These are phyloP conservation scores for Brachionus manjavacas DNA, from an alignment of 1,140 invertebrate species.

Conservation along the genomic window DNA sequence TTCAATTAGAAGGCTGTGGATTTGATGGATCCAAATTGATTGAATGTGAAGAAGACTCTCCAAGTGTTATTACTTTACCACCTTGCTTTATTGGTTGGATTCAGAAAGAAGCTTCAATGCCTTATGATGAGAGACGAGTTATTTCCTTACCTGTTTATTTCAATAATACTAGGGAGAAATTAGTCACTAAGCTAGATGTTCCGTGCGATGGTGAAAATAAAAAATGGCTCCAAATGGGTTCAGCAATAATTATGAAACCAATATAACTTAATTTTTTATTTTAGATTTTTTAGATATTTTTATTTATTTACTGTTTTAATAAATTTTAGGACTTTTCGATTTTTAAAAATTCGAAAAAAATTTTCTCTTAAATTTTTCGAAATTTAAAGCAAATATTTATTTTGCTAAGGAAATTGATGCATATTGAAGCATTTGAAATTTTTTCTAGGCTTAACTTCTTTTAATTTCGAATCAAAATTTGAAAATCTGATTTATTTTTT, in stretches of 20 bases:
- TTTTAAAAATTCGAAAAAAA: no score
- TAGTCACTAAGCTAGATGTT: slow-evolving; percentile 60
- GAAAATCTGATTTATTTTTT: not conserved
- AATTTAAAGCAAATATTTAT: not conserved
- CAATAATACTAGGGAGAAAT: slow-evolving; percentile 58
- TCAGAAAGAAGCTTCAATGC: slow-evolving; percentile 50
- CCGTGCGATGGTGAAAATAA: slow-evolving; percentile 54
- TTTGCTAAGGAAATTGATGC: not conserved
- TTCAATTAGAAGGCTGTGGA: slow-evolving; percentile 67
- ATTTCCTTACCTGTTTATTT: slow-evolving; percentile 62
- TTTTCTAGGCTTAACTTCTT: not conserved
- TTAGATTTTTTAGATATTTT: not conserved
- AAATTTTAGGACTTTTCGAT: not conserved
- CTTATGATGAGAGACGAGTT: slow-evolving; percentile 44
- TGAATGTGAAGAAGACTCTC: slow-evolving; percentile 62
- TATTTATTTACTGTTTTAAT: not conserved
- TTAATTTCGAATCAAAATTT: not conserved
- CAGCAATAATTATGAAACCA: slow-evolving; percentile 29
- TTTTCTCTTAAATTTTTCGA: no score
- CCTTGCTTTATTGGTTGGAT: slow-evolving; percentile 65
- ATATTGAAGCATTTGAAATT: not conserved
- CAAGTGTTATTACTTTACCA: slow-evolving; percentile 63
- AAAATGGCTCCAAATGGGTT: slow-evolving; percentile 42
- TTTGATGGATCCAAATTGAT: slow-evolving; percentile 64
- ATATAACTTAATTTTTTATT: slow-evolving; percentile 12